Conservation (phyloP, 1,140 invertebrate species). For the Drosophila athabasca region DNA sequence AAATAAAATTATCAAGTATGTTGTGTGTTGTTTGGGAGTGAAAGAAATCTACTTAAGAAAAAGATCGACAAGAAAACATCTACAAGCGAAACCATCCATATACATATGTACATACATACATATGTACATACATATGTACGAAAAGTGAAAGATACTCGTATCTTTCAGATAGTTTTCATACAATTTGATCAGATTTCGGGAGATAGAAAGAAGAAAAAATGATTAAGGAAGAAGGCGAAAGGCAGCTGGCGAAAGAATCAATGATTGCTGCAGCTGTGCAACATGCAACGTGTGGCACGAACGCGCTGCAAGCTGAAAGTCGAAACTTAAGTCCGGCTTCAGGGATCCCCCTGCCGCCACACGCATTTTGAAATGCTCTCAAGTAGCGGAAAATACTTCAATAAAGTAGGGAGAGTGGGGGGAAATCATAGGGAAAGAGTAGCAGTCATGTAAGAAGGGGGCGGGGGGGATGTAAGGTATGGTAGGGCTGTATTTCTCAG, state of each 20-base stretch:
- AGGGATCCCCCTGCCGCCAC: slow-evolving; percentile 34
- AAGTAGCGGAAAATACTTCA: slow-evolving; percentile 58
- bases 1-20: slow-evolving; percentile 48
- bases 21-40: slow-evolving; percentile 18
- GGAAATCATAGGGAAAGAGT: not conserved
- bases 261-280: slow-evolving; percentile 57
- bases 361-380: slow-evolving; percentile 63
- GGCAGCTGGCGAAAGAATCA: slow-evolving; percentile 25
- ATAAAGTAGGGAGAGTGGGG: not conserved
- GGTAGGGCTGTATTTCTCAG: slow-evolving; percentile 7
- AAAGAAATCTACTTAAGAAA: slow-evolving; percentile 2
- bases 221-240: too few species aligned
- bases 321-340: slow-evolving; percentile 23
- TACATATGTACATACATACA: too few species aligned
- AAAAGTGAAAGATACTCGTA: not conserved
- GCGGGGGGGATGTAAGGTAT: not conserved
- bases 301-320: slow-evolving; percentile 35
- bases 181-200: slow-evolving; percentile 43
- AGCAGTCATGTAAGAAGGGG: not conserved
- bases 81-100: not conserved
- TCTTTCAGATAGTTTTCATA: slow-evolving; percentile 19
- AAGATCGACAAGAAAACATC: slow-evolving; percentile 13
- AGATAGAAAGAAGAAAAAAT: slow-evolving; percentile 61
- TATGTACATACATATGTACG: too few species aligned
- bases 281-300: slow-evolving; percentile 45